Evolutionary conservation across 1,140 invertebrate species (phyloP).

Genomic region (Brachionus calyciflorus): DNA sequence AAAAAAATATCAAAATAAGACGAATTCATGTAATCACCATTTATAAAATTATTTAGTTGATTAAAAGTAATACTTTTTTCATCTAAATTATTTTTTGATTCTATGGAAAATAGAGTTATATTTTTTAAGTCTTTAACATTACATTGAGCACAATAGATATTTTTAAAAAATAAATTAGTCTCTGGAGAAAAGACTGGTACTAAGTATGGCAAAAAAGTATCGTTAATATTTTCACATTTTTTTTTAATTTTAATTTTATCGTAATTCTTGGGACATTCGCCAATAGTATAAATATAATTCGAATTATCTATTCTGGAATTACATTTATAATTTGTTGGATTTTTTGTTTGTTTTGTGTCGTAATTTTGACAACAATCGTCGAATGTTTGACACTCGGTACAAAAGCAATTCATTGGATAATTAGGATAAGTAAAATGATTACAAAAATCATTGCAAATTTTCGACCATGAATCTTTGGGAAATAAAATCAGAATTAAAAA

Average conservation of each 20-base stretch:
- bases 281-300: background rate
- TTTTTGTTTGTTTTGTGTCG: background rate
- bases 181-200: background rate
- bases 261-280: background rate
- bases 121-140: slow-evolving; percentile 1
- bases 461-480: background rate
- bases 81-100: background rate
- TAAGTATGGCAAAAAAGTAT: background rate
- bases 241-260: background rate
- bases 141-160: slow-evolving; percentile 4
- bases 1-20: background rate
- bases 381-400: background rate
- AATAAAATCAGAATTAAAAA: no score
- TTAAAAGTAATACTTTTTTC: background rate
- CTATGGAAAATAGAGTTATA: background rate
- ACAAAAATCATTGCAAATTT: background rate
- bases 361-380: background rate
- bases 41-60: background rate
- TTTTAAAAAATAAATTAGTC: background rate
- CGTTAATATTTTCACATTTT: background rate
- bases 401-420: slow-evolving; percentile 7
- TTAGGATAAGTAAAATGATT: background rate
- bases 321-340: background rate
- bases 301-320: background rate
- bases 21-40: background rate